Base-by-base conservation (phyloP, 2,888 invertebrate species). In the Coremacera marginata region DNA sequence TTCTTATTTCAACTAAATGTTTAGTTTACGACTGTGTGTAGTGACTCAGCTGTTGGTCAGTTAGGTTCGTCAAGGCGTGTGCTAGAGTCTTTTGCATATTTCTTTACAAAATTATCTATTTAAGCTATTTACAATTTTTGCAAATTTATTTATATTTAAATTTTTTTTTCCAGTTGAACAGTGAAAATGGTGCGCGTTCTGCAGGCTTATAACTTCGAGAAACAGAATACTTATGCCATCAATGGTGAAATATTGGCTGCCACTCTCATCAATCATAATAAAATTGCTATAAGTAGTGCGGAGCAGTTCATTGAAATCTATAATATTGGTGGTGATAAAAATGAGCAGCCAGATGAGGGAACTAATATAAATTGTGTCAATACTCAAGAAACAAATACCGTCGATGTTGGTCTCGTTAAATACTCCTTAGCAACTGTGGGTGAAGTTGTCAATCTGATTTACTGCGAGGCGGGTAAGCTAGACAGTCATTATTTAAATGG, bases 341-440 rank as follows among this genome's bases (percentile, higher is more conserved):
- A 77, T 27, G 75, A 78, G 0, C 62, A 81, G 5, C 68, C 71
- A 60, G 49, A 76, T 67, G 67, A 19, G 9, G 49, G 27, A 49
- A 63, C 63, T 52, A 76, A 75, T 22, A 11, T 44, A 11, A 44
- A 44, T 14, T 11, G 44, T 14, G 44, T 4, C 44, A 75, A 27
- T 67, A 70, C 71, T 2, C 27, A 34, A 77, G n/a, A 31, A 63
- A 4, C 73, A 77, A 51, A 78, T 67, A 0, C 49, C 74, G 73
- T 80, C 70, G 79, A 81, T 49, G 62, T 70, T 84, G 86, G 83
- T 55, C 87, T 87, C 0, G 79, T 77, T 14, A 87, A 88, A 76
- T 86, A 93, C 81, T 91, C 92, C 0, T 93, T 95, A 84, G 93
- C 94, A 1, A 94, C 95, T 0, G 94, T 95, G 0, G 94, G 94